These are phyloP conservation scores for Antechinus flavipes DNA, from an alignment of 2,113 vertebrate species.

Conservation along the genomic window DNA sequence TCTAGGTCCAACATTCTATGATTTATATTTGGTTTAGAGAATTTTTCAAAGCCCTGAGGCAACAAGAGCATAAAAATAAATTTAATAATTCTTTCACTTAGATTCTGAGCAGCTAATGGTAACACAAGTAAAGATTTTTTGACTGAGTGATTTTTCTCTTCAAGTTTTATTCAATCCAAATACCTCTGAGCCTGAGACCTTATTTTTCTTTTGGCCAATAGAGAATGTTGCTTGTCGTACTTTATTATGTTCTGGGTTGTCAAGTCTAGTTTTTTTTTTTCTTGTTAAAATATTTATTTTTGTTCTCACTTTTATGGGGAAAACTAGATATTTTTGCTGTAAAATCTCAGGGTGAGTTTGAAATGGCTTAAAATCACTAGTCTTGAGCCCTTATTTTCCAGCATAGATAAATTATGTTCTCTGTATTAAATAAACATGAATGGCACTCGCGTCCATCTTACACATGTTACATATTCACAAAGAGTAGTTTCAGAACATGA, in stretches of 20 bases:
- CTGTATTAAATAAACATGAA: constrained; percentile 11
- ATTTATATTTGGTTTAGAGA: not conserved
- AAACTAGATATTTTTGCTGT: constrained; percentile 33
- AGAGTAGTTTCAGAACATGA: not conserved
- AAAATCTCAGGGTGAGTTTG: constrained; percentile 17
- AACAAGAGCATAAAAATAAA: constrained; percentile 47
- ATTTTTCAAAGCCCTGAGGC: constrained; percentile 18
- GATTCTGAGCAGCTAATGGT: not conserved
- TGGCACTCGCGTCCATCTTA: not conserved
- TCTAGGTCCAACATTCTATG: not conserved
- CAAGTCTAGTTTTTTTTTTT: constrained; percentile 22
- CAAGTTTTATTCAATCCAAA: constrained; percentile 52
- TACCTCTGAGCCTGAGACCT: constrained; percentile 41
- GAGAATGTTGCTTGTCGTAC: constrained; percentile 54
- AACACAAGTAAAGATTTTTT: not conserved
- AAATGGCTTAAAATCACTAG: constrained; percentile 26
- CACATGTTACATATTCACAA: not conserved
- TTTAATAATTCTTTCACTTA: constrained; percentile 18
- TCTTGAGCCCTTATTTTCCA: constrained; percentile 21
- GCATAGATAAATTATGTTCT: constrained; percentile 34
- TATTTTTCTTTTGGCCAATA: constrained; percentile 58
- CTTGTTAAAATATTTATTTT: constrained; percentile 73
- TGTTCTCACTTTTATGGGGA: constrained; percentile 59
- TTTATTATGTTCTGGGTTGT: constrained; percentile 60
- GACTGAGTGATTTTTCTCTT: constrained; percentile 45